Evolutionary conservation across 2,797 vertebrate species (phyloP).

Genomic region (Sebastes kiyomatsui): DNA sequence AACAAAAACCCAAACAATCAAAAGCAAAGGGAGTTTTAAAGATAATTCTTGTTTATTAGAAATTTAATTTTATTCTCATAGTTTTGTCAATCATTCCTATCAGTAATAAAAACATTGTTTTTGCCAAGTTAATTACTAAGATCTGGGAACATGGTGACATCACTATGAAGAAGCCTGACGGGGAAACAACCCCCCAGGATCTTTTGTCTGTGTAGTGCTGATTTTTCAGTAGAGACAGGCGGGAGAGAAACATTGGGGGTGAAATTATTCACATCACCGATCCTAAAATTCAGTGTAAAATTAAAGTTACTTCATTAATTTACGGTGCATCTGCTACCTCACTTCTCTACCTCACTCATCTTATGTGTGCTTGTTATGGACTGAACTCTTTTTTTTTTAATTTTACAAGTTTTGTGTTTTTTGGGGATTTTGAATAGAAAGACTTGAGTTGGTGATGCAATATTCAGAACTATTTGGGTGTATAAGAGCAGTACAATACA

Average conservation of each 20-base stretch:
- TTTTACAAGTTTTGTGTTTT: too few relatives aligned
- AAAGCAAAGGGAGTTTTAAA: not conserved
- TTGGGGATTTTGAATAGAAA: too few relatives aligned
- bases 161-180: not conserved
- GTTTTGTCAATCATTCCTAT: not conserved
- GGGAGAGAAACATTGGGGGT: not conserved
- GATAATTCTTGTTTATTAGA: not conserved
- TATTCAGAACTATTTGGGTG: too few relatives aligned
- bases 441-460: too few relatives aligned
- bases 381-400: too few relatives aligned
- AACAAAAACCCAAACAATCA: not conserved
- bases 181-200: not conserved
- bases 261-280: not conserved
- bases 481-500: too few relatives aligned
- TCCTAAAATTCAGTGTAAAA: not conserved
- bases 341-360: too few relatives aligned
- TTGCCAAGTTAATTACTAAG: not conserved
- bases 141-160: not conserved
- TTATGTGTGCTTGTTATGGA: too few relatives aligned
- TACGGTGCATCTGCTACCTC: not conserved
- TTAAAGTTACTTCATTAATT: not conserved
- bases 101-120: not conserved
- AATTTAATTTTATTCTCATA: not conserved
- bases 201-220: not conserved
- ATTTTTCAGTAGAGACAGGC: too few relatives aligned